phyloP scores from a whole-genome alignment of 2,113 vertebrate genomes.

The Hippocampus mohnikei region DNA sequence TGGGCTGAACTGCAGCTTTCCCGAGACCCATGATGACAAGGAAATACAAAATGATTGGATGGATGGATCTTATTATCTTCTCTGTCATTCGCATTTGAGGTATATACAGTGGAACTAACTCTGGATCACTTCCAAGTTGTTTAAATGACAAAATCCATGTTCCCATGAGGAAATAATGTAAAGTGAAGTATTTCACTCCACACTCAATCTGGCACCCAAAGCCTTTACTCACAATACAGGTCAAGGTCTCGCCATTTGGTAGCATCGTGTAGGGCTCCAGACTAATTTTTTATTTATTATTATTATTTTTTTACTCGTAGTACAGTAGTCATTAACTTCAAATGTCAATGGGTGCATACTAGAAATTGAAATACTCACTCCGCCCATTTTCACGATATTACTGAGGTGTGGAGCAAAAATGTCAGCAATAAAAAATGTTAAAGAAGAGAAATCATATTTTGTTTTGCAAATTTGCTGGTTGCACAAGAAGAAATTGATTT shows the following conservation, averaged over 20 bases:
- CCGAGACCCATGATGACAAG: not conserved
- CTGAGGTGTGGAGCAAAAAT: too few relatives aligned
- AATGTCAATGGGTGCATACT: too few relatives aligned
- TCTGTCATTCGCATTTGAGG: not conserved
- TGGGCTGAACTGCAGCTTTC: not conserved
- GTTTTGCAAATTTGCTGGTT: too few relatives aligned
- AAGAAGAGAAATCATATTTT: too few relatives aligned
- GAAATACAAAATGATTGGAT: not conserved
- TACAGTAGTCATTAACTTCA: too few relatives aligned
- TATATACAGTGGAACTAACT: not conserved
- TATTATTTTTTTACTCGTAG: too few relatives aligned
- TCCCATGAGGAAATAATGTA: not conserved
- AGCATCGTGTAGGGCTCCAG: too few relatives aligned
- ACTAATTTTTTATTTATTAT: too few relatives aligned
- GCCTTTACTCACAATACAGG: not conserved
- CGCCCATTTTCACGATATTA: too few relatives aligned
- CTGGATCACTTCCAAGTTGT: not conserved
- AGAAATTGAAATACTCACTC: too few relatives aligned
- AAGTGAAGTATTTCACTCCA: not conserved
- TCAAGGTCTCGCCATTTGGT: not conserved
- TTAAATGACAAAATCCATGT: not conserved
- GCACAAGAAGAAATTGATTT: too few relatives aligned
- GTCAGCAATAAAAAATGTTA: too few relatives aligned
- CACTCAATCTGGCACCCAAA: not conserved
- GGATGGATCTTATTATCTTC: not conserved